Conservation (phyloP, 2,888 invertebrate genomes). For the Apeira syringaria region DNA sequence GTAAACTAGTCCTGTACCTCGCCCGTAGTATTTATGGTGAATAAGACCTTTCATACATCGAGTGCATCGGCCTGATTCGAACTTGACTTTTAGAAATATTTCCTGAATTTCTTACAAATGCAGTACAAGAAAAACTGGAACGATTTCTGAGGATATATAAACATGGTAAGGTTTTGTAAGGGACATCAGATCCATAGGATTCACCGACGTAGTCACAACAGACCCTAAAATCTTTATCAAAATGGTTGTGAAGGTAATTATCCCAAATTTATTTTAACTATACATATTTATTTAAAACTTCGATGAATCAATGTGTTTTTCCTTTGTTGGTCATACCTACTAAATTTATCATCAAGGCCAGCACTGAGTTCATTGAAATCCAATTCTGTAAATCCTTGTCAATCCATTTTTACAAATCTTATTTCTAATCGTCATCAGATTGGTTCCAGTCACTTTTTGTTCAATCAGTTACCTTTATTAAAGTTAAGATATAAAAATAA, state of each 20-base stretch:
- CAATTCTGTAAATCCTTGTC: constrained; percentile 9
- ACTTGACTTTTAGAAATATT: constrained; percentile 72
- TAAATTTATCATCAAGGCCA: constrained; percentile 20
- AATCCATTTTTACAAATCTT: constrained; percentile 4
- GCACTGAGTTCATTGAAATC: constrained; percentile 16
- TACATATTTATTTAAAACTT: too few species aligned
- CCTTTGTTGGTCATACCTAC: too few species aligned
- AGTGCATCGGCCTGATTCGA: constrained; percentile 58
- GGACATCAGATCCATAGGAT: constrained; percentile 57
- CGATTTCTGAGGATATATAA: constrained; percentile 58
- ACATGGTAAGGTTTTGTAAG: constrained; percentile 27
- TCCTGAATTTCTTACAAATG: constrained; percentile 68
- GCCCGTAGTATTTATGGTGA: constrained; percentile 11
- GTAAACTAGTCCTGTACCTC: constrained; percentile 34
- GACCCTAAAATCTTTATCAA: constrained; percentile 39
- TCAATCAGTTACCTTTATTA: constrained; percentile 1
- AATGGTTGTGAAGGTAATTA: constrained; percentile 77
- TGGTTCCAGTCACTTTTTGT: constrained; percentile 16
- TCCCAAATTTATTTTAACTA: background rate
- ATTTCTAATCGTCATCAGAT: constrained; percentile 5
- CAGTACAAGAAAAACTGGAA: constrained; percentile 56
- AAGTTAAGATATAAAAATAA: too few species aligned
- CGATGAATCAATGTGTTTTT: too few species aligned
- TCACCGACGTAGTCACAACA: constrained; percentile 63
- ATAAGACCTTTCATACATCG: constrained; percentile 42